phyloP scores from a whole-genome alignment of 1,140 invertebrate species.

The Brachionus plicatilis region DNA sequence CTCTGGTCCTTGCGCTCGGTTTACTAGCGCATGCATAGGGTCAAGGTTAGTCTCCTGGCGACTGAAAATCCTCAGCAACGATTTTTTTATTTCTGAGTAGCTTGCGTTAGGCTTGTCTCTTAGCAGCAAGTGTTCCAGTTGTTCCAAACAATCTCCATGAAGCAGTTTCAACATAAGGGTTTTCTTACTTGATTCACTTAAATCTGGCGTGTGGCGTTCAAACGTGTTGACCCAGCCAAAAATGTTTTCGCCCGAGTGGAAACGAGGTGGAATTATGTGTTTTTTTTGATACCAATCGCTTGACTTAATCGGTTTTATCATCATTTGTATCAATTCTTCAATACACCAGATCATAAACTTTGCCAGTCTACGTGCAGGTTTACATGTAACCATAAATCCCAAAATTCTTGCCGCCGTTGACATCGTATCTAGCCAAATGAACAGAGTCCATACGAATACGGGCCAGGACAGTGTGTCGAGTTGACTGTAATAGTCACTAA shows the following conservation, averaged over 20 bases:
- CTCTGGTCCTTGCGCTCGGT: not conserved
- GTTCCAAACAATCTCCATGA: not conserved
- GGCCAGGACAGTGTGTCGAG: not conserved
- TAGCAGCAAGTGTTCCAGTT: not conserved
- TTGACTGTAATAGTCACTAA: no score
- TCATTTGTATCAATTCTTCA: not conserved
- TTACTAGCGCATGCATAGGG: not conserved
- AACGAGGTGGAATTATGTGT: not conserved
- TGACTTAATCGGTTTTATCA: not conserved
- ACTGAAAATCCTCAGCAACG: not conserved
- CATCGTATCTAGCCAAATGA: not conserved
- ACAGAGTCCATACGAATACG: not conserved
- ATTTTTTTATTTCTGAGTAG: not conserved
- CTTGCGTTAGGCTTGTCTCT: not conserved
- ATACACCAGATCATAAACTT: not conserved
- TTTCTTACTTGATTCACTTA: not conserved
- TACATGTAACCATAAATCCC: not conserved
- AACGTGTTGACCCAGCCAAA: not conserved
- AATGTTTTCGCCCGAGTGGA: not conserved
- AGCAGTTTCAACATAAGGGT: not conserved
- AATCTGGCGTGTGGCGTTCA: not conserved
- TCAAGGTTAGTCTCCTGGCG: not conserved
- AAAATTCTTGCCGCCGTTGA: not conserved
- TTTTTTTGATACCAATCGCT: not conserved
- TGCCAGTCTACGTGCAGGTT: not conserved